phyloP scores from a whole-genome alignment of 2,888 invertebrate genomes.

The Drosophila phalerata region DNA sequence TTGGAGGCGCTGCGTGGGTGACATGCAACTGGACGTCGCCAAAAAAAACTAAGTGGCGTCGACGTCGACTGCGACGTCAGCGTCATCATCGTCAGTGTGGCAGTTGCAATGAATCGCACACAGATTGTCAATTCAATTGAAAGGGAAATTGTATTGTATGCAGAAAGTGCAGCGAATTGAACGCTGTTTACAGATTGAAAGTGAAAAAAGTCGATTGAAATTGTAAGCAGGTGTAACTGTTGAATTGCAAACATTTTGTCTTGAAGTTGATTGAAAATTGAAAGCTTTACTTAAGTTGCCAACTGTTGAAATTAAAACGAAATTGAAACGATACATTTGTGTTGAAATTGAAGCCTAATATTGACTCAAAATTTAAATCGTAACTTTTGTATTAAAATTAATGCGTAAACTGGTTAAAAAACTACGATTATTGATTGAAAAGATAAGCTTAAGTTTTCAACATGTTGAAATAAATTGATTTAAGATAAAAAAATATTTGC shows the following conservation, averaged over 20 bases:
- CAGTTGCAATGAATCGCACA: slow-evolving; percentile 12
- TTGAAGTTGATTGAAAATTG: neutral
- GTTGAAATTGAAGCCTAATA: neutral
- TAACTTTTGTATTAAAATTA: neutral
- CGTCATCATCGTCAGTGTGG: slow-evolving; percentile 1
- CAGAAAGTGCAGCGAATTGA: slow-evolving; percentile 10
- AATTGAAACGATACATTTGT: neutral
- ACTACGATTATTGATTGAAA: too few species aligned
- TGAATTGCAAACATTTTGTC: neutral
- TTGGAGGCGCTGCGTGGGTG: slow-evolving; percentile 49
- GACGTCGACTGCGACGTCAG: neutral
- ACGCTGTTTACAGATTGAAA: neutral
- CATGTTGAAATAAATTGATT: too few species aligned
- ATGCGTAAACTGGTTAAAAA: neutral
- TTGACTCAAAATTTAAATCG: neutral
- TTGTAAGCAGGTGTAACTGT: slow-evolving; percentile 14
- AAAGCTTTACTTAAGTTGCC: neutral
- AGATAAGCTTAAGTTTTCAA: too few species aligned
- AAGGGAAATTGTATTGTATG: slow-evolving; percentile 22
- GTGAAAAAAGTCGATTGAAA: slow-evolving; percentile 3
- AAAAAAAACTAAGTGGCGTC: neutral
- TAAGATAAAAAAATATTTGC: too few species aligned
- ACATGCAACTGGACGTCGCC: slow-evolving; percentile 48
- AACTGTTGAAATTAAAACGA: neutral
- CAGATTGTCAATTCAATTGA: slow-evolving; percentile 29